Evolutionary conservation across 2,888 invertebrate species (phyloP).

Genomic region (Nebria salina): DNA sequence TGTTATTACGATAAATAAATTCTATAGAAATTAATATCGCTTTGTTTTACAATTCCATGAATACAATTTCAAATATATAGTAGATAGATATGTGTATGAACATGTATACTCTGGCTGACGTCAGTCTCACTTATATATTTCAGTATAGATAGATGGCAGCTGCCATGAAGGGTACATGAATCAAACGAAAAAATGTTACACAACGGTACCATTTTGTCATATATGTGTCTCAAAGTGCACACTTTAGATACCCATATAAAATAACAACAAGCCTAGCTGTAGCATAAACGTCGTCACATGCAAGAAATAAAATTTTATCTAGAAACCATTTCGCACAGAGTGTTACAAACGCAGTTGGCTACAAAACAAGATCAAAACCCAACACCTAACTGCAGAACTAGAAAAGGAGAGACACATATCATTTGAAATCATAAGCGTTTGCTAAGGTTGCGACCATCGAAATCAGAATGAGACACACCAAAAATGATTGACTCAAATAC

Average conservation of each 20-base stretch:
- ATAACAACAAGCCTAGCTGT: neutral
- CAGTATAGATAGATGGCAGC: neutral
- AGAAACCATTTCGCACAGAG: neutral
- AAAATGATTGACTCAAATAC: neutral
- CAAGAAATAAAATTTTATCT: slow-evolving; percentile 1
- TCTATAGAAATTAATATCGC: too few species aligned
- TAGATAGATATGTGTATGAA: neutral
- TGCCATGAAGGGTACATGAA: neutral
- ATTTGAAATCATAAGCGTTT: too few species aligned
- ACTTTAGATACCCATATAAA: neutral
- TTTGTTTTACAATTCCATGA: neutral
- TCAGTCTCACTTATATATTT: neutral
- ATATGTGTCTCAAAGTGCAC: neutral
- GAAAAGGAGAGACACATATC: neutral
- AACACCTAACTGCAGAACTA: neutral
- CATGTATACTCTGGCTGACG: neutral
- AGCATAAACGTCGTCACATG: neutral
- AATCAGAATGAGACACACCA: neutral
- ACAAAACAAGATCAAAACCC: neutral
- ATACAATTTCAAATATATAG: neutral
- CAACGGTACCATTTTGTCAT: neutral
- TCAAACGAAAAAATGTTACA: neutral
- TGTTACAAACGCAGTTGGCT: neutral
- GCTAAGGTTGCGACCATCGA: neutral
- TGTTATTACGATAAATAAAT: too few species aligned